Conservation (phyloP, 2,113 vertebrate species). For the Acanthisitta chloris region DNA sequence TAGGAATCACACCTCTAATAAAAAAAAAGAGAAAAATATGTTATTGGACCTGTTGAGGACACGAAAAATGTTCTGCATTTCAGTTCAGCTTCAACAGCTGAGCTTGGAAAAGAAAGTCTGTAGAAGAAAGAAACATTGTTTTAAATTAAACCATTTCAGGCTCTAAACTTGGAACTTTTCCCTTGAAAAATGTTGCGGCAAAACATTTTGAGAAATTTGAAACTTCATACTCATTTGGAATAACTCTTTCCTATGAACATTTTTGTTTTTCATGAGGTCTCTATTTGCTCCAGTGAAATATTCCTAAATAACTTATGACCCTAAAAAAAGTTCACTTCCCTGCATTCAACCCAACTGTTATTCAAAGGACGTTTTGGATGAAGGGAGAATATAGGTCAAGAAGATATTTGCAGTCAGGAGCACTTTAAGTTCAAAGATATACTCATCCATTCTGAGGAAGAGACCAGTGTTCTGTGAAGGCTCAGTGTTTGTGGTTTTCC, state of each 20-base stretch:
- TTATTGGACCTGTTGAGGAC: background rate
- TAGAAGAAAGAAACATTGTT: slow-evolving; percentile 35
- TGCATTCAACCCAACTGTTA: background rate
- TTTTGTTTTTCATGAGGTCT: background rate
- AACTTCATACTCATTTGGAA: background rate
- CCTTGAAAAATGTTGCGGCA: background rate
- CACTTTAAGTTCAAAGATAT: background rate
- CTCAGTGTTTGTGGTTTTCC: background rate
- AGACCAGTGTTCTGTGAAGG: background rate
- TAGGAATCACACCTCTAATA: background rate
- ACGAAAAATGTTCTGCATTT: background rate
- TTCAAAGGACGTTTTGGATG: background rate
- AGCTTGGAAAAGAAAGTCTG: background rate
- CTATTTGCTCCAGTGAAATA: background rate
- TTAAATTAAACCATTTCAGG: background rate
- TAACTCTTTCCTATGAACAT: background rate
- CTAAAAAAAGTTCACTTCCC: background rate
- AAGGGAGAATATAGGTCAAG: background rate
- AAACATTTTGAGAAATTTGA: background rate
- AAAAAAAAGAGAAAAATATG: background rate
- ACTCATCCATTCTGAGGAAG: background rate
- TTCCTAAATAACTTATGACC: background rate
- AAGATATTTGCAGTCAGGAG: background rate
- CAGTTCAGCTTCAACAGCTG: background rate
- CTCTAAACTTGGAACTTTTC: background rate